Base-by-base conservation (phyloP, 2,113 vertebrate genomes). In the Gallinago undulata region DNA sequence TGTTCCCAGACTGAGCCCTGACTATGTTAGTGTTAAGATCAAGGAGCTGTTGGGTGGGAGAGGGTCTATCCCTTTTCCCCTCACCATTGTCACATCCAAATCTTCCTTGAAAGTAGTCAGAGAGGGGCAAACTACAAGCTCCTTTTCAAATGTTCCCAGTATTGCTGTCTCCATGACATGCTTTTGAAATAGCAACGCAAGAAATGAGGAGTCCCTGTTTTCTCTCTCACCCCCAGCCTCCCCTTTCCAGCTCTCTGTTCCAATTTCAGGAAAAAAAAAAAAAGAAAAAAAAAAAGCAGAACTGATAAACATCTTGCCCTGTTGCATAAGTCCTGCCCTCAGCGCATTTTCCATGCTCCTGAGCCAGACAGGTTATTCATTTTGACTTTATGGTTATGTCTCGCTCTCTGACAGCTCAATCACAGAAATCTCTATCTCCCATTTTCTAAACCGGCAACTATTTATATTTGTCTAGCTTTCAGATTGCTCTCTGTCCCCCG, bases 111-210 rank as follows among this genome's bases (percentile, higher is more conserved):
- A 67, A 72, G 18, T 2, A 37, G 27, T 19, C 56, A n/a, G 64
- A 75, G 66, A 57, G 28, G 27, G 78, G 53, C 33, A 88, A 81
- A 89, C 35, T 72, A 59, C 67, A 91, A 57, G 19, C 23, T 63
- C 5, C 68, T 72, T 77, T 31, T 60, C 31, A 67, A 62, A 51
- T 2, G 4, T 75, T 62, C 31, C 41, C 31, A 17, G 16, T 19
- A 41, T 47, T 2, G 1, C 66, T 31, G 25, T 30, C 13, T 35
- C 33, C 0, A 0, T 60, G 56, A 59, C 51, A 17, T 1, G 0
- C 43, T 70, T 84, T 67, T 48, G 68, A 84, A 74, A 48, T 3
- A 6, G 35, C 64, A 80, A 8, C 21, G 16, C 31, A 68, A 66
- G 73, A 78, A 77, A 30, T 10, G 59, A 81, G 63, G 24, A 11